Evolutionary conservation across 2,113 vertebrate genomes (phyloP).

Genomic region (Rhinoptilus africanus): DNA sequence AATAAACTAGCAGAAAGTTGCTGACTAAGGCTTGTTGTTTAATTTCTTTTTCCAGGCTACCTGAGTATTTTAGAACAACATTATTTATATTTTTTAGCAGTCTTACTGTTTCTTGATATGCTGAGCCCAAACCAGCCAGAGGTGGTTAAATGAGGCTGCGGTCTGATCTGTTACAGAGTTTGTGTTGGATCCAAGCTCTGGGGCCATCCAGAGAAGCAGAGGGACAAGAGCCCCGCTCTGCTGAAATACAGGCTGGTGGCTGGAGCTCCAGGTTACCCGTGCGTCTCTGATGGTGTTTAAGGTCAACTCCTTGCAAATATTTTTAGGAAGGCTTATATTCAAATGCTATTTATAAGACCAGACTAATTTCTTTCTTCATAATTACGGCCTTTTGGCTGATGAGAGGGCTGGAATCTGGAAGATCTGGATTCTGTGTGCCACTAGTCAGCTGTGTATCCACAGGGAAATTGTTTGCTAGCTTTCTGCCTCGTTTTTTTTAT

Average conservation of each 20-base stretch:
- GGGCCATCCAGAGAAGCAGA: neutral
- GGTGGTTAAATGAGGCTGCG: neutral
- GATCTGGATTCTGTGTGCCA: conserved; percentile 53
- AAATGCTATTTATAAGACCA: conserved; percentile 64
- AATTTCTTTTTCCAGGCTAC: neutral
- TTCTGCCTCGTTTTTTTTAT: conserved; percentile 19
- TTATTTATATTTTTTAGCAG: neutral
- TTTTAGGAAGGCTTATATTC: conserved; percentile 64
- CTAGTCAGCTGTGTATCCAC: neutral
- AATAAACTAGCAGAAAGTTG: neutral
- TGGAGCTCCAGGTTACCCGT: neutral
- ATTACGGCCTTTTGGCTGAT: conserved; percentile 66
- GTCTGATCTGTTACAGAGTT: neutral
- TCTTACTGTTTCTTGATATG: neutral
- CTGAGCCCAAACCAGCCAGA: neutral
- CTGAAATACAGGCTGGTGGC: neutral
- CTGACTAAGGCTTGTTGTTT: neutral
- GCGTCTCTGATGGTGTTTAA: conserved; percentile 35
- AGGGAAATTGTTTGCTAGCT: conserved; percentile 14
- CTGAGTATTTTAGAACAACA: neutral
- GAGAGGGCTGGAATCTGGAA: conserved; percentile 50
- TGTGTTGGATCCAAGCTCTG: neutral
- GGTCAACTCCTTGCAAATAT: conserved; percentile 50
- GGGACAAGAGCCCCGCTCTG: fast-evolving
- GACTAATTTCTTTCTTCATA: conserved; percentile 56